phyloP scores from a whole-genome alignment of 2,113 vertebrate species.

The Sprattus sprattus region DNA sequence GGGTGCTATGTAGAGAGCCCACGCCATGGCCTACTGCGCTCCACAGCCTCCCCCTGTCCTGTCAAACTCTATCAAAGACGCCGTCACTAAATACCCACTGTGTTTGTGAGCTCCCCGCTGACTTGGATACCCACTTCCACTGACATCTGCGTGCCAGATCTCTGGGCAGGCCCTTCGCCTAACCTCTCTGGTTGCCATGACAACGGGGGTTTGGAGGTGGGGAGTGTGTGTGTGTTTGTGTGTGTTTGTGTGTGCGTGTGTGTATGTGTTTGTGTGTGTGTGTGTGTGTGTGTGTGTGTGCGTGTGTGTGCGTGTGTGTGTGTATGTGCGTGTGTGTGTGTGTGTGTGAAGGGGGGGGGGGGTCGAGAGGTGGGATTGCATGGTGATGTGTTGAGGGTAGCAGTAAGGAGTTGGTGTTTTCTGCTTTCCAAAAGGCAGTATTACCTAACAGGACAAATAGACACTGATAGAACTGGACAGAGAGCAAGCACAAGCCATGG shows the following conservation, averaged over 20 bases:
- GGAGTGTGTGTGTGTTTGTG: not conserved
- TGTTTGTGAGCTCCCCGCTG: not conserved
- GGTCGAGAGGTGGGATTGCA: not conserved
- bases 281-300: not conserved
- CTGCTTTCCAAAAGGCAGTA: not conserved
- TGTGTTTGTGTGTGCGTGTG: not conserved
- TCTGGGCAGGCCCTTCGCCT: not conserved
- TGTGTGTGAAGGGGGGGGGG: not conserved
- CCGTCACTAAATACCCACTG: conserved; percentile 15
- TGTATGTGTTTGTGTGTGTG: conserved; percentile 2
- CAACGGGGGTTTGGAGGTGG: not conserved
- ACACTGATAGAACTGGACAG: not conserved
- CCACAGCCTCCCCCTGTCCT: not conserved
- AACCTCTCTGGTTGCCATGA: conserved; percentile 7
- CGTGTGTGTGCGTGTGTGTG: not conserved
- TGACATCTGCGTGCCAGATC: conserved; percentile 6
- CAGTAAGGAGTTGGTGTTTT: not conserved
- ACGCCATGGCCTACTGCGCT: not conserved
- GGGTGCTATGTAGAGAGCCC: not conserved
- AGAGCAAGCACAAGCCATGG: not conserved
- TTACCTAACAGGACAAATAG: not conserved
- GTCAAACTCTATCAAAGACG: not conserved
- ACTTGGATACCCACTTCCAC: conserved; percentile 15
- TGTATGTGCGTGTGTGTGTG: not conserved
- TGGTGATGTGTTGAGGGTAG: not conserved